These are phyloP conservation scores for Himalopsyche phryganea DNA, from an alignment of 1,140 invertebrate genomes.

Conservation along the genomic window DNA sequence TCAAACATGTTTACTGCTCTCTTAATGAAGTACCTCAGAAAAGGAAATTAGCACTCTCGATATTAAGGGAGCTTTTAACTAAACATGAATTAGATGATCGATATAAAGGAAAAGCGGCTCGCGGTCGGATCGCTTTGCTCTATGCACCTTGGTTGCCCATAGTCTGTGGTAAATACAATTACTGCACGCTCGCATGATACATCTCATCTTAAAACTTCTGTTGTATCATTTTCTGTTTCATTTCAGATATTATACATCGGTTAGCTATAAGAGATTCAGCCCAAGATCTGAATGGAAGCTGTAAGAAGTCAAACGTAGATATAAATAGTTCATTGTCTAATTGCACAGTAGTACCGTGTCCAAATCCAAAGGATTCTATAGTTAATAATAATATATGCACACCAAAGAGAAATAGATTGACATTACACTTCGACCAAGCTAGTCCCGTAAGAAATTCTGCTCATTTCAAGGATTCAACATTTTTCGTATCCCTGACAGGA, in stretches of 20 bases:
- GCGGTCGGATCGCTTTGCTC: conserved; percentile 81
- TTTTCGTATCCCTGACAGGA: conserved; percentile 26
- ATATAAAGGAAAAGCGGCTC: conserved; percentile 74
- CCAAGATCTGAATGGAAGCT: conserved; percentile 8
- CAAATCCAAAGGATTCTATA: conserved; percentile 18
- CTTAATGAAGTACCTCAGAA: conserved; percentile 80
- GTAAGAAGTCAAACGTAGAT: conserved; percentile 31
- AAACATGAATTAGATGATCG: conserved; percentile 93
- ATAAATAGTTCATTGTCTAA: conserved; percentile 15
- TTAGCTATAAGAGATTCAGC: conserved; percentile 41
- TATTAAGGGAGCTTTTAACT: conserved; percentile 80
- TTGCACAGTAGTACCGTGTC: not conserved
- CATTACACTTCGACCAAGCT: conserved; percentile 53
- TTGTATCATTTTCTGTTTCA: not conserved
- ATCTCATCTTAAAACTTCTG: not conserved
- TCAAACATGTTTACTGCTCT: conserved; percentile 70
- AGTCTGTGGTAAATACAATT: conserved; percentile 50
- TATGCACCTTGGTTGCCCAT: conserved; percentile 89
- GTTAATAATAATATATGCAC: conserved; percentile 39
- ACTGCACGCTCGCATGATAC: not conserved
- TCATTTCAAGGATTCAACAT: conserved; percentile 56
- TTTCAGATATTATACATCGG: conserved; percentile 48
- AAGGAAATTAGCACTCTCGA: conserved; percentile 71
- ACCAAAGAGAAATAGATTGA: conserved; percentile 50
- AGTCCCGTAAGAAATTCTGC: conserved; percentile 56